These are phyloP conservation scores for Apodemia hepburni DNA, from an alignment of 2,888 invertebrate species.

Conservation along the genomic window DNA sequence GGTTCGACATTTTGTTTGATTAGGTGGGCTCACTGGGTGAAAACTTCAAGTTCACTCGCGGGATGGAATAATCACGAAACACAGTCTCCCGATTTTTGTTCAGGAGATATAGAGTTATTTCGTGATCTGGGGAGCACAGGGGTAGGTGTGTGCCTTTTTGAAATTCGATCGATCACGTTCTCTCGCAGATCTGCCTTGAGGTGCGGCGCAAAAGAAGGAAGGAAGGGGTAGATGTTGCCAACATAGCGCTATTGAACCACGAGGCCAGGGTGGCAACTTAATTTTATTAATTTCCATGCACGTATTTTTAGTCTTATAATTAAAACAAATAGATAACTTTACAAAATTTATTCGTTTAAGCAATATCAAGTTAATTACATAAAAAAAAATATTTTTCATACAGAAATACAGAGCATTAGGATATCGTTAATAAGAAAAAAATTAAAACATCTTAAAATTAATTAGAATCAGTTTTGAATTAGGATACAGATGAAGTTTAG, in stretches of 20 bases:
- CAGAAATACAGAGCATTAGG: no score
- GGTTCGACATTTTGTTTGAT: conserved; percentile 72
- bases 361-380: not conserved
- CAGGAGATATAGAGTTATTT: conserved; percentile 74
- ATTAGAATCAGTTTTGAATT: not conserved
- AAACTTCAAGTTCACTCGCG: conserved; percentile 61
- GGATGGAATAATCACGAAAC: conserved; percentile 72
- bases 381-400: not conserved
- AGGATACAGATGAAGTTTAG: not conserved
- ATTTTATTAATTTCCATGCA: not conserved
- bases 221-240: conserved; percentile 74
- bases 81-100: conserved; percentile 70
- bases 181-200: conserved; percentile 70
- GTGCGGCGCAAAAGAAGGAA: conserved; percentile 78
- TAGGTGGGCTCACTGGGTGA: conserved; percentile 52
- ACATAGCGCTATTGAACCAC: conserved; percentile 65
- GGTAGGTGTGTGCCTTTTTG: conserved; percentile 78
- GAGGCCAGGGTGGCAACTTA: conserved; percentile 62
- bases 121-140: conserved; percentile 78
- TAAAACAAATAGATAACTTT: not conserved
- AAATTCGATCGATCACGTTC: conserved; percentile 80
- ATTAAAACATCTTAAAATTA: no score
- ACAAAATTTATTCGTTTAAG: no score
- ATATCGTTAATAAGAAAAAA: no score
- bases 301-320: not conserved